Base-by-base conservation (phyloP, 2,113 vertebrate species). In the Xiphophorus couchianus region DNA sequence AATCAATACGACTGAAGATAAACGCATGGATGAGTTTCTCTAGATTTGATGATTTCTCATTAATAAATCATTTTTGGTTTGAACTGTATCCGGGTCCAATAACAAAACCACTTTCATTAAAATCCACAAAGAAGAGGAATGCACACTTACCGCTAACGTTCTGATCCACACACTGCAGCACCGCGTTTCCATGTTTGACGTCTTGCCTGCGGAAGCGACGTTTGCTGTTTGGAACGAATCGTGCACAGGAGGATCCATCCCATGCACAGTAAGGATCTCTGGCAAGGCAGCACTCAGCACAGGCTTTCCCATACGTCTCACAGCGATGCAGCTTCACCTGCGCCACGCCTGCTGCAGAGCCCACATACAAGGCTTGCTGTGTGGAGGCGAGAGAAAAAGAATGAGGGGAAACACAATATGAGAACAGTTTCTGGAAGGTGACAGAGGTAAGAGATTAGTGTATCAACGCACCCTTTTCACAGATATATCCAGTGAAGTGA, bases 231-330 rank as follows among this genome's bases (percentile, higher is more conserved):
- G 95, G 88, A 48, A 91, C 78, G 87, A 94, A 95, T 33, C 67
- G 94, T 11, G 96, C 77, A 73, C 97, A 99, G 86, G 96, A 89
- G 0, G 86, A 65, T 5, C 97, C 97, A 0, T 98, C 97, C 97
- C 97, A 99, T 80, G 97, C 91, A 0, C 97, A 99, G 89, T 99
- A 99, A 1, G 97, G 97, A 74, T 98, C 97, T 80, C 97, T 93
- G 76, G 97, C 97, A 90, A 99, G 92, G 89, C 97, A 99, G 92
- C 97, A 99, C 78, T 99, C 97, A 0, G 97, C 96, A 30, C 97
- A 99, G 1, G 96, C 97, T 0, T 92, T 96, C 60, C 97, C 97
- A 0, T 98, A 99, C 0, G 94, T 95, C 84, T 96, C 94, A 0
- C 97, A 98, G 71, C 84, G 96, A 78, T 99, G 97, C 85, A 99